Conservation (phyloP, 1,140 invertebrate species). For the Uloborus diversus region DNA sequence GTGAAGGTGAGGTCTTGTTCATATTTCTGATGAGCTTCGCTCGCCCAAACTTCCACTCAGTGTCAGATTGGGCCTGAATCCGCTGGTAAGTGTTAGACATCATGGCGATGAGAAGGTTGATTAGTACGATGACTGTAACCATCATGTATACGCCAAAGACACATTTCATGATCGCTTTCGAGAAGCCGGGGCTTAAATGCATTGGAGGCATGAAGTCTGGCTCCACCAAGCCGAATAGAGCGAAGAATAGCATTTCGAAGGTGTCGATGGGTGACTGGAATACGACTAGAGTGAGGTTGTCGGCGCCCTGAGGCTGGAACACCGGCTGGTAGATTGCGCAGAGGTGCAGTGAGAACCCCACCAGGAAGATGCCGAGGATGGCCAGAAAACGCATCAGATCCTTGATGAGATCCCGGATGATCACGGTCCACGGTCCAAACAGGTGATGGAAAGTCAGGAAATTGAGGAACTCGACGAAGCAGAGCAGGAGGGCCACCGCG, state of each 20-base stretch:
- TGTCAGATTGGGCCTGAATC: constrained; percentile 99
- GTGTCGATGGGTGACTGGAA: constrained; percentile 86
- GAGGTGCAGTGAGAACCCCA: constrained; percentile 98
- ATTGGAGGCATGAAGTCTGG: constrained; percentile 73
- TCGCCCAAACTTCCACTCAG: constrained; percentile 99
- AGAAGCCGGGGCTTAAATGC: constrained; percentile 69
- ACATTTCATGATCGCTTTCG: constrained; percentile 68
- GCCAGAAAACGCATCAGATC: constrained; percentile 94
- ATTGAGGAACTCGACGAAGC: constrained; percentile 96
- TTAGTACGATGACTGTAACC: constrained; percentile 96
- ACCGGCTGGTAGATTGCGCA: constrained; percentile 63
- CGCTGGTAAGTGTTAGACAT: constrained; percentile 99
- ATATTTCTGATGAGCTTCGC: constrained; percentile 98
- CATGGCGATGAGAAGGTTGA: constrained; percentile 99
- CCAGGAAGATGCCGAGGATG: constrained; percentile 96
- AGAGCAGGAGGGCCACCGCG: constrained; percentile 90
- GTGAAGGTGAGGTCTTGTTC: constrained; percentile 97
- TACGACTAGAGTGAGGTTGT: constrained; percentile 55
- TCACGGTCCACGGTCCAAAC: constrained; percentile 94
- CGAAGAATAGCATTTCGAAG: constrained; percentile 97
- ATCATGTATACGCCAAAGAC: constrained; percentile 96
- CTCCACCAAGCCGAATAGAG: constrained; percentile 95
- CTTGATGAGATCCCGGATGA: constrained; percentile 71
- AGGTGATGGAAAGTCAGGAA: constrained; percentile 98
- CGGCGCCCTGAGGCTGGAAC: constrained; percentile 58